phyloP scores from a whole-genome alignment of 1,140 invertebrate genomes.

The Formica selysi region DNA sequence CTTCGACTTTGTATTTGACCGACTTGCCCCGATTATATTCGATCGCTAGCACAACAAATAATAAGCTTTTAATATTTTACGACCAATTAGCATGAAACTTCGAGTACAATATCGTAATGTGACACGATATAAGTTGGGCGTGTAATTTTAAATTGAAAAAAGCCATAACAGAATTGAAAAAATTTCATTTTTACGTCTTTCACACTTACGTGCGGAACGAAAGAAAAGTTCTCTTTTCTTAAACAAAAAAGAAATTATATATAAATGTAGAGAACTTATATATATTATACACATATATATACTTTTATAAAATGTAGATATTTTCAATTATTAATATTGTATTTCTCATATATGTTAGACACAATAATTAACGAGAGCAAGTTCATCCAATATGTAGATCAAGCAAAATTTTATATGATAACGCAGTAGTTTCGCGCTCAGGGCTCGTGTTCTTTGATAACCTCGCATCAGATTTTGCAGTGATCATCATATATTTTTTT shows the following conservation, averaged over 20 bases:
- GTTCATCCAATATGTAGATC: not conserved
- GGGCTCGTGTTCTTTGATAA: not conserved
- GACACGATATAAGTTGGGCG: too few relatives aligned
- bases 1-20: not conserved
- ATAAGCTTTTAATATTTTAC: not conserved
- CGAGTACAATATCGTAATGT: not conserved
- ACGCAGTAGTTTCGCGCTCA: not conserved
- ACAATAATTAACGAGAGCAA: not conserved
- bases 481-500: not conserved
- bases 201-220: too few relatives aligned
- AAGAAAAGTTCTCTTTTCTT: too few relatives aligned
- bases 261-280: too few relatives aligned
- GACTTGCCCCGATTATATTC: not conserved
- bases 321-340: not conserved
- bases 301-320: too few relatives aligned
- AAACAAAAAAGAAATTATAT: too few relatives aligned
- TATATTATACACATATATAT: too few relatives aligned
- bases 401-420: not conserved
- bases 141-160: too few relatives aligned
- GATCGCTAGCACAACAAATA: not conserved
- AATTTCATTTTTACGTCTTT: too few relatives aligned
- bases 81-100: not conserved
- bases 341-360: not conserved
- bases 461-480: not conserved
- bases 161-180: too few relatives aligned